Evolutionary conservation across 1,140 invertebrate species (phyloP).

Genomic region (Heliconius eleuchia): DNA sequence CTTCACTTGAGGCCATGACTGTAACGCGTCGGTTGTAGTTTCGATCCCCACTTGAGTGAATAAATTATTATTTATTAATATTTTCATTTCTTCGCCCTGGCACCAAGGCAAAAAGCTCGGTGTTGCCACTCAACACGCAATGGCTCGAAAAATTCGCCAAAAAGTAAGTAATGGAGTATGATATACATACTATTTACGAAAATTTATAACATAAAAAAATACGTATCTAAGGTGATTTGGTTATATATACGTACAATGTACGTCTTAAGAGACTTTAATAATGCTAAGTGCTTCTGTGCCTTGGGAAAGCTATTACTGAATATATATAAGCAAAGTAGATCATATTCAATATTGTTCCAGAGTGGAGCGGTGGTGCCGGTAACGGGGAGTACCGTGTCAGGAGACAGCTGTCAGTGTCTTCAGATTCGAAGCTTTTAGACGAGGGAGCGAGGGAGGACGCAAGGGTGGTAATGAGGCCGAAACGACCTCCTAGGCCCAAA

Average conservation of each 20-base stretch:
- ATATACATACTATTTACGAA: too few species aligned
- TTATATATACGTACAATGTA: not conserved
- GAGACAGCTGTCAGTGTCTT: slow-evolving; percentile 93
- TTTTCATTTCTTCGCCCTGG: too few species aligned
- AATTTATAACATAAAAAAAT: not conserved
- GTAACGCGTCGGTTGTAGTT: too few species aligned
- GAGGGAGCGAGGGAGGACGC: slow-evolving; percentile 93
- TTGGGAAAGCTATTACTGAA: slow-evolving; percentile 22
- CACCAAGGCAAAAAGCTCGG: too few species aligned
- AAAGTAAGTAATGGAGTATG: too few species aligned
- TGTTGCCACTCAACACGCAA: too few species aligned
- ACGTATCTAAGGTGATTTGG: not conserved
- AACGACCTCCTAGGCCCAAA: slow-evolving; percentile 93
- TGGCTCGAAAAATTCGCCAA: too few species aligned
- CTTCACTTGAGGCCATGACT: too few species aligned
- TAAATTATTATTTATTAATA: too few species aligned
- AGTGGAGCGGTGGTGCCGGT: slow-evolving; percentile 89
- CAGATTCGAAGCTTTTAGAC: slow-evolving; percentile 94
- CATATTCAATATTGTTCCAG: slow-evolving; percentile 46
- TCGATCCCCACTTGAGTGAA: too few species aligned
- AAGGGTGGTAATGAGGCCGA: slow-evolving; percentile 92
- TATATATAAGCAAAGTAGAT: slow-evolving; percentile 20
- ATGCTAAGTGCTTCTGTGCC: slow-evolving; percentile 24
- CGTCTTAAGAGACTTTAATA: slow-evolving; percentile 18
- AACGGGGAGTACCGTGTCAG: slow-evolving; percentile 90